Evolutionary conservation across 2,888 invertebrate genomes (phyloP).

Genomic region (Rotaria socialis): DNA sequence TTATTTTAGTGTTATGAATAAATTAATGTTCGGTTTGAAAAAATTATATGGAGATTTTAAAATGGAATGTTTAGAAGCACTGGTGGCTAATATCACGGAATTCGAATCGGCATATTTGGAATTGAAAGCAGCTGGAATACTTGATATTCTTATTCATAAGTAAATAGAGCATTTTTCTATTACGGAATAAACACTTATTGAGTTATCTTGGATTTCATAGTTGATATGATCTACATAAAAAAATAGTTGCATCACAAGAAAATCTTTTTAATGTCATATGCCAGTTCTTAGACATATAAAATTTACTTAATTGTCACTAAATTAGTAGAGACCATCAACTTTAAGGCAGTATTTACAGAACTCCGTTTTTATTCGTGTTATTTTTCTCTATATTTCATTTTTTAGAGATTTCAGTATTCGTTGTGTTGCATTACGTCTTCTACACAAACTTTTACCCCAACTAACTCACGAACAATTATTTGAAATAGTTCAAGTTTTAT

Average conservation of each 20-base stretch:
- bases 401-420: constrained; percentile 22
- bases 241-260: too few species aligned
- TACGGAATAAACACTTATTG: too few species aligned
- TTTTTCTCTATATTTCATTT: not conserved
- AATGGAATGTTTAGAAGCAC: constrained; percentile 54
- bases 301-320: too few species aligned
- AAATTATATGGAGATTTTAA: constrained; percentile 56
- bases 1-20: constrained; percentile 53
- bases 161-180: not conserved
- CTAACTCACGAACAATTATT: not conserved
- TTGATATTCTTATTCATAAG: constrained; percentile 54
- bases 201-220: too few species aligned
- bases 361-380: too few species aligned
- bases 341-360: too few species aligned
- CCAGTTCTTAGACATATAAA: too few species aligned
- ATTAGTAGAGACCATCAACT: too few species aligned
- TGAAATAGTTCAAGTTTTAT: not conserved
- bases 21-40: constrained; percentile 57
- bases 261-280: too few species aligned
- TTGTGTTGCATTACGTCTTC: not conserved
- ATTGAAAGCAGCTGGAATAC: constrained; percentile 54
- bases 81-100: constrained; percentile 52
- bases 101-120: constrained; percentile 54
- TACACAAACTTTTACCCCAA: not conserved
- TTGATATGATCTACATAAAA: too few species aligned